Conservation (phyloP, 2,113 vertebrate species). For the Atlantisia rogersi region DNA sequence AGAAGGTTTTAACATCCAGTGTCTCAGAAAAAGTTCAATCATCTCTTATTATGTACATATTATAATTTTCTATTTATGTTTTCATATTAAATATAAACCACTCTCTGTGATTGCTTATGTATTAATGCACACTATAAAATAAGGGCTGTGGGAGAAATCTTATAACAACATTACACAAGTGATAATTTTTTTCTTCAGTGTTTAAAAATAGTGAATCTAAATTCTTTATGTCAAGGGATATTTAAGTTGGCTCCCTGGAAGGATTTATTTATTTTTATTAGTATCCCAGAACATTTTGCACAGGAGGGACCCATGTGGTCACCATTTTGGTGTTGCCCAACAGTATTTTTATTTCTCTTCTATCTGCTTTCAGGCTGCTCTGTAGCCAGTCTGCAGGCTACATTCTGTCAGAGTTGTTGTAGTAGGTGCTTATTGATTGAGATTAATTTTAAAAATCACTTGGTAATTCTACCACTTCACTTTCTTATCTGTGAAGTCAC, state of each 20-base stretch:
- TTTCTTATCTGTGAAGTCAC: background rate
- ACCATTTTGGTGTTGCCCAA: background rate
- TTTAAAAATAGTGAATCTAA: conserved; percentile 56
- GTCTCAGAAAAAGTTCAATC: background rate
- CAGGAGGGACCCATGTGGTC: background rate
- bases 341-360: background rate
- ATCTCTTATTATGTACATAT: background rate
- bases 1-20: background rate
- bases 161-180: conserved; percentile 28
- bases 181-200: conserved; percentile 4
- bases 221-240: conserved; percentile 46
- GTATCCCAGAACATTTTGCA: conserved; percentile 5
- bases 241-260: conserved; percentile 42
- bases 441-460: background rate
- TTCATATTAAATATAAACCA: background rate
- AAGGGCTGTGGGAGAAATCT: conserved; percentile 38
- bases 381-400: background rate
- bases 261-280: conserved; percentile 47
- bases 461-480: background rate
- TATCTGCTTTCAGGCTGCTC: background rate
- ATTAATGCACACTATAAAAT: background rate
- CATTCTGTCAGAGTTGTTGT: background rate
- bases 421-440: background rate
- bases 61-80: background rate
- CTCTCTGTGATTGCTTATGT: background rate